Conservation (phyloP, 2,113 vertebrate species). For the Scolopax mira region DNA sequence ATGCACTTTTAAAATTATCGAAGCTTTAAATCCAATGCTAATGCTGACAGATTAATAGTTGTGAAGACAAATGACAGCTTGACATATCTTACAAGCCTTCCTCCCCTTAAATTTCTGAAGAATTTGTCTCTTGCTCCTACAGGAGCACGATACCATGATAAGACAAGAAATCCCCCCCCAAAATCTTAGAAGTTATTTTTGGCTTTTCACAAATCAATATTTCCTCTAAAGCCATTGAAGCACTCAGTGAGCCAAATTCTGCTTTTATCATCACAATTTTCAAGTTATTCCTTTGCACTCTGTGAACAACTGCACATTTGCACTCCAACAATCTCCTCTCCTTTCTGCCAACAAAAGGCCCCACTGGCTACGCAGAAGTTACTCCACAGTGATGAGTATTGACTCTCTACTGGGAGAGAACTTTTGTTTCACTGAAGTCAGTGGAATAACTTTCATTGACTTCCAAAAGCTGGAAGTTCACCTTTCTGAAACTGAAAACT, state of each 20-base stretch:
- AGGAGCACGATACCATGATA: neutral
- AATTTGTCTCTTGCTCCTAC: neutral
- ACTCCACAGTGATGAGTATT: neutral
- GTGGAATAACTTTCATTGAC: neutral
- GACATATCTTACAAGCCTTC: neutral
- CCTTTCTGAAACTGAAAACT: neutral
- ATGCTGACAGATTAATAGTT: neutral
- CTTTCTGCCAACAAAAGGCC: neutral
- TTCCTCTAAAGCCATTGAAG: neutral
- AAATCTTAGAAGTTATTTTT: neutral
- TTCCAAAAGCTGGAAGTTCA: neutral
- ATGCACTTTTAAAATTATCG: neutral
- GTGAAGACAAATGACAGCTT: neutral
- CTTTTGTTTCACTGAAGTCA: neutral
- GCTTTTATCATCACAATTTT: slow-evolving; percentile 6
- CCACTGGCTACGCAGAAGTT: neutral
- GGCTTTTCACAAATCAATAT: neutral
- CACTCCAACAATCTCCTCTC: neutral
- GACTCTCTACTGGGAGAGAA: neutral
- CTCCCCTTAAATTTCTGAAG: neutral
- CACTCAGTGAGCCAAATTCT: neutral
- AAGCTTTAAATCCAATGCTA: neutral
- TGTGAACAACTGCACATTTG: neutral
- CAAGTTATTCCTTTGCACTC: neutral
- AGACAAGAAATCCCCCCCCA: neutral